A percentile compares a stretch with the other conserved stretches of the same genome.
Conservation (phyloP, 2,888 invertebrate species). For the Phasia obesa region DNA sequence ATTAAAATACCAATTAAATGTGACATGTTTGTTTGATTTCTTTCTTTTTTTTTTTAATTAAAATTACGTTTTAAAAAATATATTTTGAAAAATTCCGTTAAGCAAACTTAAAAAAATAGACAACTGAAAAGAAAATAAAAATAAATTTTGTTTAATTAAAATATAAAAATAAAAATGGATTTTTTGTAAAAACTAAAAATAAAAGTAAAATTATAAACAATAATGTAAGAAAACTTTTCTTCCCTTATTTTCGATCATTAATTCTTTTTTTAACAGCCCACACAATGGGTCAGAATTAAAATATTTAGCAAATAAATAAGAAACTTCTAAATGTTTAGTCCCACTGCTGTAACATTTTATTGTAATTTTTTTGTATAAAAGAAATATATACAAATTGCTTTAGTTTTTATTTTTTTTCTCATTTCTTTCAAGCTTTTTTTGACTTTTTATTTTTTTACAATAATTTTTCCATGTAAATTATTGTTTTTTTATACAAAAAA, state of each 20-base stretch:
- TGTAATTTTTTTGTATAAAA: too few species aligned
- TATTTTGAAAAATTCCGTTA: slow-evolving; percentile 10
- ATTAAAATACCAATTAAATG: slow-evolving; percentile 78
- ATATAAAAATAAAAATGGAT: background rate
- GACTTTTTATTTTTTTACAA: too few species aligned
- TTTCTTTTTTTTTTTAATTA: slow-evolving; percentile 35
- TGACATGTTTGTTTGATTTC: slow-evolving; percentile 77
- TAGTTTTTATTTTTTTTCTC: too few species aligned
- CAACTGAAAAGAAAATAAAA: slow-evolving; percentile 51
- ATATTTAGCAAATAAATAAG: too few species aligned
- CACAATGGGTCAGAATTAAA: too few species aligned
- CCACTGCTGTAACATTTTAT: too few species aligned
- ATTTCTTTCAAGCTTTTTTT: too few species aligned
- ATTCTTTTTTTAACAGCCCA: background rate
- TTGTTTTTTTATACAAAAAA: too few species aligned
- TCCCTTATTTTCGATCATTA: too few species aligned
- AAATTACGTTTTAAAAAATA: slow-evolving; percentile 20
- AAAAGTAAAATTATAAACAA: background rate
- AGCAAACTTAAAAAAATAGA: slow-evolving; percentile 1
- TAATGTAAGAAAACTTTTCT: background rate
- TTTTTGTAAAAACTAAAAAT: background rate
- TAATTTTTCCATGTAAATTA: background rate
- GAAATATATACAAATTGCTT: too few species aligned
- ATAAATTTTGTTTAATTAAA: slow-evolving; percentile 18
- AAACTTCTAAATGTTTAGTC: too few species aligned